Evolutionary conservation across 2,113 vertebrate species (phyloP), one percentile per base, ranked within the genome.

Genomic region (Nicator chloris): DNA sequence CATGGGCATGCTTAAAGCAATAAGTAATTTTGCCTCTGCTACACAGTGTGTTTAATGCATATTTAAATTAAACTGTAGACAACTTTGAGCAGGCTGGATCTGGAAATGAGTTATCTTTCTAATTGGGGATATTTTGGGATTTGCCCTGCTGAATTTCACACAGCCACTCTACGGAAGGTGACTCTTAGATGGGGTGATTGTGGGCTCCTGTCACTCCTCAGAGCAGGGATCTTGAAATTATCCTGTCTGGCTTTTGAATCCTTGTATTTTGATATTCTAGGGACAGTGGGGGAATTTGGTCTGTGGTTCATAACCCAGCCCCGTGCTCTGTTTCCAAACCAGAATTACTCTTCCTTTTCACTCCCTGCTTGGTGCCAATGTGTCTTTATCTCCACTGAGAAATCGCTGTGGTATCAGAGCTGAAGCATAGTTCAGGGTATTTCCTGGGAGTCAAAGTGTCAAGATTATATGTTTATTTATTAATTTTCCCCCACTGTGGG

Each of bases 1-100:
- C 94, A 91, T 95, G 94, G 94, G 95, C 91, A 95, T 96, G 95
- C 93, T 97, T 97, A 96, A 92, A 97, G 92, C 90, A 95, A 94
- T 92, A 96, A 96, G 92, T 92, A 88, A 94, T 96, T 96, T 96
- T 96, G 79, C 96, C 82, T 96, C 90, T 94, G 84, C 89, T 96
- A 86, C 79, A 64, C 72, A 92, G 82, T 82, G 90, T 84, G 79
- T 77, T 93, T 96, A 95, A 94, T 94, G 93, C 76, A 39, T 94
- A 81, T 94, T 96, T 90, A 92, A 95, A 95, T 96, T 92, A 95
- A 95, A 92, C 82, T 93, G 93, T 92, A 95, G 92, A 82, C 72
- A 95, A 95, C 90, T 96, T 96, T 35, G 89, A 88, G 91, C 89
- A 78, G 73, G 72, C 94, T 93, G 72, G 39, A 66, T 92, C 64